Conservation (phyloP, 2,797 vertebrate species). For the Hydrocynus forskahlii region DNA sequence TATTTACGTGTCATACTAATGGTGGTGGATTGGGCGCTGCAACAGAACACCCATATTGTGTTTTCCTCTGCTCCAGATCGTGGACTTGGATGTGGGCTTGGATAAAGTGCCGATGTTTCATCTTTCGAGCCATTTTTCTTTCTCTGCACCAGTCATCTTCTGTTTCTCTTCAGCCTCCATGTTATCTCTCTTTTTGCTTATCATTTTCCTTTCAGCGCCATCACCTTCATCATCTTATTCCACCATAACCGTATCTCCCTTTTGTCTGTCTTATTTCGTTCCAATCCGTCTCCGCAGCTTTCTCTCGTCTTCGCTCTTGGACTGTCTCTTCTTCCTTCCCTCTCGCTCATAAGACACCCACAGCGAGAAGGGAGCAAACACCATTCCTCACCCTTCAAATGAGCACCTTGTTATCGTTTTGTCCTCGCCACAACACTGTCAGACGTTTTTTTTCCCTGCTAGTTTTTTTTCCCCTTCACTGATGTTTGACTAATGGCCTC, state of each 20-base stretch:
- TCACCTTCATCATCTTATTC: neutral
- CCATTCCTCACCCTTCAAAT: conserved; percentile 73
- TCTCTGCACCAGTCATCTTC: neutral
- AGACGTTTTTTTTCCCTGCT: conserved; percentile 49
- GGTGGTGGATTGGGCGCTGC: neutral
- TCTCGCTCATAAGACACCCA: conserved; percentile 61
- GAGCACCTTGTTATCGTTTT: conserved; percentile 76
- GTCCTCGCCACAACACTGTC: conserved; percentile 62
- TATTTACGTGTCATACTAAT: conserved; percentile 10
- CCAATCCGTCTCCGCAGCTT: neutral
- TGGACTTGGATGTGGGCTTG: neutral
- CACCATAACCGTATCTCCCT: neutral
- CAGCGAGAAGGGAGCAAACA: conserved; percentile 61
- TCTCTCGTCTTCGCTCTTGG: neutral
- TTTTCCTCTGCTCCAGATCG: neutral
- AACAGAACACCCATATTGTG: neutral
- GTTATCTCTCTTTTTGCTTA: neutral
- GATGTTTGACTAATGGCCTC: conserved; percentile 50
- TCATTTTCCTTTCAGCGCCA: neutral
- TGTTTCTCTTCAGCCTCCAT: neutral
- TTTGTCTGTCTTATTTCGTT: conserved; percentile 17
- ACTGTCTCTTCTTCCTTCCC: neutral
- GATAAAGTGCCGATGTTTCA: neutral
- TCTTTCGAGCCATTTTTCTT: conserved; percentile 9
- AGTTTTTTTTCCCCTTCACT: neutral